phyloP scores from a whole-genome alignment of 1,140 invertebrate species.

The Drosophila mauritiana region DNA sequence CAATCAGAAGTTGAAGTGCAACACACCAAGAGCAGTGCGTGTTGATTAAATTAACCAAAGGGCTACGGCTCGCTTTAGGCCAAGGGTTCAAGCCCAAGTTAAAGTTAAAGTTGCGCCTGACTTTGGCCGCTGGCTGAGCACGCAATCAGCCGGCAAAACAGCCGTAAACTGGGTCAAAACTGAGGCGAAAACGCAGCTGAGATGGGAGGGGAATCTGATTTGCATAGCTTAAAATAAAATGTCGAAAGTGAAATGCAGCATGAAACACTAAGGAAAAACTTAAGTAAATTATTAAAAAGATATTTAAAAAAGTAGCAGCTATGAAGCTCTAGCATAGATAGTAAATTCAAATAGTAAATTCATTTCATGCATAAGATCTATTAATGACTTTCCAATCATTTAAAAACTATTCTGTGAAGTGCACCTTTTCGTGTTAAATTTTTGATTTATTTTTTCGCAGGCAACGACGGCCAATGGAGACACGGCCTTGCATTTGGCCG shows the following conservation, averaged over 20 bases:
- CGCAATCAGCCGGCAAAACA: conserved; percentile 67
- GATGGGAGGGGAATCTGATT: conserved; percentile 36
- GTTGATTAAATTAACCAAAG: conserved; percentile 78
- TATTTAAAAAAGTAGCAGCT: neutral
- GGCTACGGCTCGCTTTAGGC: conserved; percentile 17
- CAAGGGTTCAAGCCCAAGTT: conserved; percentile 61
- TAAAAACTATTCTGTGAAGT: neutral
- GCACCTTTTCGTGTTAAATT: conserved; percentile 7
- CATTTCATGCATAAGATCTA: too few relatives aligned
- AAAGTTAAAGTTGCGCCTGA: conserved; percentile 72
- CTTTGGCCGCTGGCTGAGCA: conserved; percentile 66
- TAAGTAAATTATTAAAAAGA: neutral
- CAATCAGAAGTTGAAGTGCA: conserved; percentile 68
- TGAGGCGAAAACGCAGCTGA: conserved; percentile 61
- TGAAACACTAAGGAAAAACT: neutral
- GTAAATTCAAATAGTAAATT: too few relatives aligned
- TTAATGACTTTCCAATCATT: neutral
- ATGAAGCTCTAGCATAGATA: too few relatives aligned
- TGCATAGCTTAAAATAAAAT: conserved; percentile 61
- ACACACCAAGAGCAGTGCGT: conserved; percentile 71
- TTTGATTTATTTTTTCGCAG: conserved; percentile 61
- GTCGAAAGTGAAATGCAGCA: conserved; percentile 34
- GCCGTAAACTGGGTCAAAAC: conserved; percentile 68
- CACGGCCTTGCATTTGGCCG: conserved; percentile 95
- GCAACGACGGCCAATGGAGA: conserved; percentile 92